Conservation (phyloP, 2,888 invertebrate species). For the Caenorhabditis japonica region DNA sequence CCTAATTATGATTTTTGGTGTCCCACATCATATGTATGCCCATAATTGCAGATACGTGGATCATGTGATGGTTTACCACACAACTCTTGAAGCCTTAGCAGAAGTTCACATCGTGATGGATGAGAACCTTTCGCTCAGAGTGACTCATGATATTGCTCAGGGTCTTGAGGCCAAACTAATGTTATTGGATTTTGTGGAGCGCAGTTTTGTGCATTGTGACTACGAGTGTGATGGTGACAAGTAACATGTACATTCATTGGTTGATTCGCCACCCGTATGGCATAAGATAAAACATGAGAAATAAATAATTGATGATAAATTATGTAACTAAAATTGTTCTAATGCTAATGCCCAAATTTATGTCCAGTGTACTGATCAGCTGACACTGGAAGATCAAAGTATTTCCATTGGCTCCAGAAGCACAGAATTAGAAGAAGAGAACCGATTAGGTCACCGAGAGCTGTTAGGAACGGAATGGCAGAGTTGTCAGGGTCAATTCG, state of each 20-base stretch:
- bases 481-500: slow-evolving; percentile 72
- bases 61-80: slow-evolving; percentile 80
- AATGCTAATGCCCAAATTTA: slow-evolving; percentile 44
- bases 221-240: slow-evolving; percentile 69
- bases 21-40: too few relatives aligned
- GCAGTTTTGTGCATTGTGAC: slow-evolving; percentile 69
- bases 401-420: slow-evolving; percentile 51
- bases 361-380: slow-evolving; percentile 45
- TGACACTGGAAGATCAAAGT: slow-evolving; percentile 43
- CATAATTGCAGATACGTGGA: slow-evolving; percentile 76
- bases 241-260: slow-evolving; percentile 4
- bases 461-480: slow-evolving; percentile 73
- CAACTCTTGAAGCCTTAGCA: slow-evolving; percentile 78
- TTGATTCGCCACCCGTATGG: slow-evolving; percentile 18
- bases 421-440: slow-evolving; percentile 51
- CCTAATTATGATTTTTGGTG: too few relatives aligned
- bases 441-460: slow-evolving; percentile 68
- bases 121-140: slow-evolving; percentile 77
- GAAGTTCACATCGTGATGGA: slow-evolving; percentile 78
- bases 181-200: slow-evolving; percentile 65
- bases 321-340: not conserved
- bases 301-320: not conserved
- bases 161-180: slow-evolving; percentile 78
- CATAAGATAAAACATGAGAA: not conserved
- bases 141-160: slow-evolving; percentile 78